These are phyloP conservation scores for Callaeas wilsoni DNA, from an alignment of 2,113 vertebrate species.

Conservation along the genomic window DNA sequence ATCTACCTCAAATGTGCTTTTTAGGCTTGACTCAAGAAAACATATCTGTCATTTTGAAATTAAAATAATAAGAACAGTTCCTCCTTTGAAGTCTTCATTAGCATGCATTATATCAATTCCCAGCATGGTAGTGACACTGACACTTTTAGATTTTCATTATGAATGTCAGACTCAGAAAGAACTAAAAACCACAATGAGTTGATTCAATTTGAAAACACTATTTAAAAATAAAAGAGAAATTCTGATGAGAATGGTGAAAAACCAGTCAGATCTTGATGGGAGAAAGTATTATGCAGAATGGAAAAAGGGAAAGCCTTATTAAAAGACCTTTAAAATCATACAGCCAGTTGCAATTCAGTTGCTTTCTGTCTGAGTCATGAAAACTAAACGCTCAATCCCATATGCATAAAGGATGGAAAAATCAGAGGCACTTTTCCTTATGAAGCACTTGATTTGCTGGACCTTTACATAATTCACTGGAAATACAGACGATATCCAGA, in stretches of 20 bases:
- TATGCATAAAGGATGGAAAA: not conserved
- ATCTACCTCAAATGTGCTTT: not conserved
- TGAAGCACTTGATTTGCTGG: not conserved
- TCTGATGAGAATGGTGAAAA: not conserved
- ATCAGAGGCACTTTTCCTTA: not conserved
- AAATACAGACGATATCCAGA: not conserved
- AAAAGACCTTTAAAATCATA: not conserved
- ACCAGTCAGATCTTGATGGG: not conserved
- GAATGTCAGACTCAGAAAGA: not conserved
- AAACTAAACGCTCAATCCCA: not conserved
- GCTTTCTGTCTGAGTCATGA: not conserved
- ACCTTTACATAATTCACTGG: not conserved
- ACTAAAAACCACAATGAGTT: not conserved
- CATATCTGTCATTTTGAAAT: not conserved
- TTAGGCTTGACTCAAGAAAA: not conserved
- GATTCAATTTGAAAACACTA: not conserved
- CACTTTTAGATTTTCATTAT: conserved; percentile 3
- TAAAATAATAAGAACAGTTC: conserved; percentile 8
- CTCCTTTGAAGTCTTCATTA: conserved; percentile 38
- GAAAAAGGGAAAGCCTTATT: not conserved
- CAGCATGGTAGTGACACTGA: not conserved
- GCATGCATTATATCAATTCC: not conserved
- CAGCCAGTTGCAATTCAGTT: not conserved
- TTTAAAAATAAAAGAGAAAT: conserved; percentile 27
- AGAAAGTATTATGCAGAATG: not conserved